Evolutionary conservation across 2,113 vertebrate genomes (phyloP), one percentile per base, ranked within the genome.

Genomic region (Rhinolophus sinicus): DNA sequence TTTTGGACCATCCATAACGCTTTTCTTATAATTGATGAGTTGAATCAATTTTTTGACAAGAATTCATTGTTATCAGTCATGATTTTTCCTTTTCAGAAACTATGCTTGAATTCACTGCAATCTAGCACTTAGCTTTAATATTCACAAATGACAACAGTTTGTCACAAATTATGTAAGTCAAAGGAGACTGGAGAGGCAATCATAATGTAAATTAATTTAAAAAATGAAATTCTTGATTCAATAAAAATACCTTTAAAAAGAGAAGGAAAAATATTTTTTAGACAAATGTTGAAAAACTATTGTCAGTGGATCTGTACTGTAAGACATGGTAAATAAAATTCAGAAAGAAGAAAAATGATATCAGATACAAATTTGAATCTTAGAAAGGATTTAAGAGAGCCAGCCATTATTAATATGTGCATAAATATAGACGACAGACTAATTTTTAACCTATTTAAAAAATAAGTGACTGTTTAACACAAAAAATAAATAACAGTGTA

Each of bases 61-160:
- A 16, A 33, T 81, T 73, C 16, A 50, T 56, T 88, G 69, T 60
- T 2, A 26, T 58, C 33, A 90, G 16, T 83, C 52, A 88, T 82
- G 69, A 93, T 73, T 94, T 96, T 54, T 76, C 28, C n/a, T 69
- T 82, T 86, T 90, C 22, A 16, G 70, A 91, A 87, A 47, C 35
- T 50, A 21, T 28, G 12, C 30, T 19, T 60, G 16, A 94, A 70
- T 40, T 76, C 44, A 82, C 40, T 69, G 9, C 16, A 87, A 82
- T 60, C 69, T 69, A 82, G 40, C 18, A n/a, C 40, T 33, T 56
- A 84, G 35, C n/a, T 80, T 47, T 7, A 56, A 10, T 26, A 67
- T 62, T 87, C 30, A 62, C 40, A 70, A 77, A n/a, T 22, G 8
- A 54, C 47, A 54, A 21, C 2, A 12, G 1, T 54, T 77, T 18